Evolutionary conservation across 2,797 vertebrate genomes (phyloP).

Genomic region (Sebastes trivittatus): DNA sequence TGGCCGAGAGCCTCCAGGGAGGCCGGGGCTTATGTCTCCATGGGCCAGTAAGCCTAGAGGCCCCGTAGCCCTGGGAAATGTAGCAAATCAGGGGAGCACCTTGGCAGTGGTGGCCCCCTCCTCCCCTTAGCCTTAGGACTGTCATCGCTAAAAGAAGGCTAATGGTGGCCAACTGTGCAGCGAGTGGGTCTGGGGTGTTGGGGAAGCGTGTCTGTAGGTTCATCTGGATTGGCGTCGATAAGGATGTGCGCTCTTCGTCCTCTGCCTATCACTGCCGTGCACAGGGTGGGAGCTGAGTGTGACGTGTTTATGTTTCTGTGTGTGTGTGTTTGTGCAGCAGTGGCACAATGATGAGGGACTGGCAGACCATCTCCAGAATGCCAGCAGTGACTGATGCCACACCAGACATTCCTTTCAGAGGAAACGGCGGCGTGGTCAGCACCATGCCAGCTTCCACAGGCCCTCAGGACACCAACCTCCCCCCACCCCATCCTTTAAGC

Average conservation of each 20-base stretch:
- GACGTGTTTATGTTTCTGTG: constrained; percentile 53
- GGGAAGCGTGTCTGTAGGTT: constrained; percentile 84
- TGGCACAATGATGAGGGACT: constrained; percentile 72
- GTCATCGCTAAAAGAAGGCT: constrained; percentile 77
- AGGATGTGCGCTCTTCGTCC: constrained; percentile 79
- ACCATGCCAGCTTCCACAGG: constrained; percentile 67
- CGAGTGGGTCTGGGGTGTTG: constrained; percentile 75
- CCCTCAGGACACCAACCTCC: constrained; percentile 49
- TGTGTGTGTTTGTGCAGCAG: constrained; percentile 45
- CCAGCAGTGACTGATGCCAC: constrained; percentile 83
- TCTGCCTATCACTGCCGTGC: constrained; percentile 82
- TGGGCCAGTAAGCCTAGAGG: constrained; percentile 84
- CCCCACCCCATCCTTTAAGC: constrained; percentile 42
- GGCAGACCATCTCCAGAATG: constrained; percentile 75
- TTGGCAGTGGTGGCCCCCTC: constrained; percentile 73
- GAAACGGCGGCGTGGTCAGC: constrained; percentile 63
- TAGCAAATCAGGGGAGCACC: constrained; percentile 81
- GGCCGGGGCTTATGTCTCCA: constrained; percentile 81
- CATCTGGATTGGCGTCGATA: constrained; percentile 87
- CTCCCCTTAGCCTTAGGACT: constrained; percentile 80
- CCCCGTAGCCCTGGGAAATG: constrained; percentile 77
- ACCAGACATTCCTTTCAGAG: constrained; percentile 79
- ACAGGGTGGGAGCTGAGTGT: constrained; percentile 71
- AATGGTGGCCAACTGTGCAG: constrained; percentile 81
- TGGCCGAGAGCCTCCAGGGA: constrained; percentile 83